Conservation (phyloP, 2,113 vertebrate species). For the Alexandromys fortis region DNA sequence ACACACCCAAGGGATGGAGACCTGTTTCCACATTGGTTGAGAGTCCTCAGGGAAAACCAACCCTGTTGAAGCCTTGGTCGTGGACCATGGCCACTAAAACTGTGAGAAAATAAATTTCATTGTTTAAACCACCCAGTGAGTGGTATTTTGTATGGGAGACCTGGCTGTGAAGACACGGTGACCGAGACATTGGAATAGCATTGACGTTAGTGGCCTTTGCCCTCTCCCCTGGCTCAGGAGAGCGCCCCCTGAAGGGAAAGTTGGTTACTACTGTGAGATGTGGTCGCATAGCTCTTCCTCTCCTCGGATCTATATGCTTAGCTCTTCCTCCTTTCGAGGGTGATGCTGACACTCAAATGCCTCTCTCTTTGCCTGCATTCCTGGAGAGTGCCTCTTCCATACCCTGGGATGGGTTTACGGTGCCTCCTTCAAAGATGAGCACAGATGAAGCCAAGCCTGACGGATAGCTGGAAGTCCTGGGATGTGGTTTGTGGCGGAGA, state of each 20-base stretch:
- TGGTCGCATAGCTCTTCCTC: not conserved
- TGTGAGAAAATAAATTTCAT: not conserved
- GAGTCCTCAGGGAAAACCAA: not conserved
- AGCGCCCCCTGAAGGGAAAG: not conserved
- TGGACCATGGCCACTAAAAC: not conserved
- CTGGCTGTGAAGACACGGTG: not conserved
- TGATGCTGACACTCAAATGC: not conserved
- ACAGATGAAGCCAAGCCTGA: not conserved
- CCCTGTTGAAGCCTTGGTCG: not conserved
- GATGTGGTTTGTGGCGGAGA: not conserved
- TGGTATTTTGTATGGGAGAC: not conserved
- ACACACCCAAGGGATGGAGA: not conserved
- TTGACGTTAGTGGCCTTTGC: not conserved
- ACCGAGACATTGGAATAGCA: not conserved
- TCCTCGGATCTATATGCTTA: not conserved
- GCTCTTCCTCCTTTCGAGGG: not conserved
- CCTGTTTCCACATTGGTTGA: not conserved
- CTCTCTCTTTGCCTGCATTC: not conserved
- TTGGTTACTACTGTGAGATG: fast-evolving
- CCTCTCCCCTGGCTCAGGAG: not conserved
- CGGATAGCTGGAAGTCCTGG: not conserved
- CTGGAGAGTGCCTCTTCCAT: not conserved
- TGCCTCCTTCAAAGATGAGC: not conserved
- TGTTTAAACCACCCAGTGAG: not conserved
- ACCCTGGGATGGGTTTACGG: not conserved